Evolutionary conservation across 23 tunicate genomes (phyloP).

Genomic region (Halocynthia roretzi): DNA sequence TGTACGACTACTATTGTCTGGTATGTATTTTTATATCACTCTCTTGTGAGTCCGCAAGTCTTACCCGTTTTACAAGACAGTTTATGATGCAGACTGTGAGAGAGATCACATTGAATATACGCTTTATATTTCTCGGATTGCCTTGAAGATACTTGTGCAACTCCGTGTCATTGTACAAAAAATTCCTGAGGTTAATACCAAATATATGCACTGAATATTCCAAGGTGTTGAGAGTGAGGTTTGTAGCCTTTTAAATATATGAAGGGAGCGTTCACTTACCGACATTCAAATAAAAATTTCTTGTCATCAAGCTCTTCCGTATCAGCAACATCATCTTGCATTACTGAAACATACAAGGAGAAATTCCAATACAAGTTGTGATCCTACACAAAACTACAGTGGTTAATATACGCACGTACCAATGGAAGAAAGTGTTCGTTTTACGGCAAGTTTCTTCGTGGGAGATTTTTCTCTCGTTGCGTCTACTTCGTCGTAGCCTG

Average conservation of each 20-base stretch:
- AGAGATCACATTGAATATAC: constrained; percentile 73
- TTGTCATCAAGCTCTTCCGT: constrained; percentile 13
- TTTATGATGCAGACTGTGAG: constrained; percentile 42
- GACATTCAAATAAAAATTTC: constrained; percentile 24
- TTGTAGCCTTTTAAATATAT: background rate
- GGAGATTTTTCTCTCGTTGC: background rate
- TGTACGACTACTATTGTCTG: too few relatives aligned
- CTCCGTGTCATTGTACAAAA: background rate
- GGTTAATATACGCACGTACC: too few relatives aligned
- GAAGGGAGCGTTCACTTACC: constrained; percentile 1
- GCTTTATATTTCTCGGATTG: constrained; percentile 79
- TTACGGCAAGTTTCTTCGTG: background rate
- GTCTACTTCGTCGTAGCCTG: background rate
- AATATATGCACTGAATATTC: background rate
- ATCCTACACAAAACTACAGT: too few relatives aligned
- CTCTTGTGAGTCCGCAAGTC: too few relatives aligned
- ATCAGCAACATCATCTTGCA: background rate
- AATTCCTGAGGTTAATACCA: background rate
- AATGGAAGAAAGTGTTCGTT: background rate
- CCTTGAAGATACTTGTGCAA: constrained; percentile 55
- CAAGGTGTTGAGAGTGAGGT: background rate
- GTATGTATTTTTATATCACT: too few relatives aligned
- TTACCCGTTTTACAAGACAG: constrained; percentile 8
- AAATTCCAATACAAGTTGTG: too few relatives aligned
- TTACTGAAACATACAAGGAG: too few relatives aligned